Percentiles rank a stretch among this genome's conserved stretches.
Conservation (phyloP, 2,888 invertebrate species). For the Andrena bicolor region DNA sequence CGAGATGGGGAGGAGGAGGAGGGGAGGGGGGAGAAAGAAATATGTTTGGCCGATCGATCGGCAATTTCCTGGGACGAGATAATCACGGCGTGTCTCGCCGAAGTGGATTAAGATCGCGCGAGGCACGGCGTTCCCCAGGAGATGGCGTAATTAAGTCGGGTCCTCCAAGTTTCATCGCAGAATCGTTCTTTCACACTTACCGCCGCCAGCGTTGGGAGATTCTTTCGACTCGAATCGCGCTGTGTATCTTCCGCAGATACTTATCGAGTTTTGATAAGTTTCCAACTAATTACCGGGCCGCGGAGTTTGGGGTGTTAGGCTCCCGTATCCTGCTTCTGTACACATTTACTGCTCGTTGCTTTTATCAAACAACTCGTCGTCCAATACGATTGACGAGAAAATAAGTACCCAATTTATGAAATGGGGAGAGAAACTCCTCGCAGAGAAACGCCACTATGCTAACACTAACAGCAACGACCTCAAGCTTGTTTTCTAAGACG, state of each 20-base stretch:
- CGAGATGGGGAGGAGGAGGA: background rate
- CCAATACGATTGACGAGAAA: background rate
- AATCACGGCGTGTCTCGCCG: conserved; percentile 54
- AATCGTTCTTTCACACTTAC: conserved; percentile 69
- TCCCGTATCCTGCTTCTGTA: background rate
- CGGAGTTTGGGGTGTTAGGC: conserved; percentile 22
- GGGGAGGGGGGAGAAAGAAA: background rate
- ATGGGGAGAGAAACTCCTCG: background rate
- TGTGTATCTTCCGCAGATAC: conserved; percentile 54
- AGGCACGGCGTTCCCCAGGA: conserved; percentile 39
- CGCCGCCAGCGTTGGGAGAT: conserved; percentile 51
- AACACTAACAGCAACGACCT: background rate
- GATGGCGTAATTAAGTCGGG: conserved; percentile 68
- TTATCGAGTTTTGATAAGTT: conserved; percentile 69
- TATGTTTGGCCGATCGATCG: conserved; percentile 54
- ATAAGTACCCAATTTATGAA: background rate
- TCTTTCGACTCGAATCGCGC: conserved; percentile 62
- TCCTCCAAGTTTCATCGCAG: conserved; percentile 67
- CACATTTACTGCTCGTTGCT: conserved; percentile 33
- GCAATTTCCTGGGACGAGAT: conserved; percentile 62
- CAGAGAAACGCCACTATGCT: background rate
- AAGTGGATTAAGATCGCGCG: conserved; percentile 66
- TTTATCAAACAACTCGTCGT: conserved; percentile 7
- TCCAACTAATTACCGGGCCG: conserved; percentile 61
- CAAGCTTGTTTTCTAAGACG: background rate